phyloP scores from a whole-genome alignment of 2,888 invertebrate genomes.

The Stomorhina lunata region DNA sequence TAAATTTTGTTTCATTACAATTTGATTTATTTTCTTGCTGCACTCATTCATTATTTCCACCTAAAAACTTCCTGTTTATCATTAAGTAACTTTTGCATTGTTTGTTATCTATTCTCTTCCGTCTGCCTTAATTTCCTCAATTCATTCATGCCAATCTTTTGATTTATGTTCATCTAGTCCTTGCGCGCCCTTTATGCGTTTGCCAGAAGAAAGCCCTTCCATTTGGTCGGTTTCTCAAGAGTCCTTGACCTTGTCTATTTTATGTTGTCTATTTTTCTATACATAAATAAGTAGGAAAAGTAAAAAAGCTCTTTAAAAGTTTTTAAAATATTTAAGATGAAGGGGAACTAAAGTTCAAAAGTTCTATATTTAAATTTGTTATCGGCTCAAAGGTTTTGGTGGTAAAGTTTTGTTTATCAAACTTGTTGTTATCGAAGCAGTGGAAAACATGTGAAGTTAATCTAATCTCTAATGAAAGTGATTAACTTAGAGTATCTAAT shows the following conservation, averaged over 20 bases:
- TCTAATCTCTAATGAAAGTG: background rate
- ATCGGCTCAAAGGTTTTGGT: background rate
- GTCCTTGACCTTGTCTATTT: constrained; percentile 66
- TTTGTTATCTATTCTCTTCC: background rate
- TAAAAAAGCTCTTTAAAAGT: constrained; percentile 2
- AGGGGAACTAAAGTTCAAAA: constrained; percentile 20
- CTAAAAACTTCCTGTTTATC: constrained; percentile 41
- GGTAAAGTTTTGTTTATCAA: background rate
- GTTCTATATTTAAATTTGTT: background rate
- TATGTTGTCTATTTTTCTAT: constrained; percentile 35
- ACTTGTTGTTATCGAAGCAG: constrained; percentile 11
- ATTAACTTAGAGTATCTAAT: constrained; percentile 15
- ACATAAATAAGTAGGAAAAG: background rate
- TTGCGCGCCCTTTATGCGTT: constrained; percentile 44
- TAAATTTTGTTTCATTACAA: background rate
- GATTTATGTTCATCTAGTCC: constrained; percentile 33
- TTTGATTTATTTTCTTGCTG: constrained; percentile 32
- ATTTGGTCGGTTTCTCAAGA: constrained; percentile 3
- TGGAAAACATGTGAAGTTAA: background rate
- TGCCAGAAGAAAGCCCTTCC: background rate
- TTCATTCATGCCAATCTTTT: background rate
- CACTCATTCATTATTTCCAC: constrained; percentile 3
- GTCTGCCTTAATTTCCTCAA: background rate
- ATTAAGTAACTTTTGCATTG: constrained; percentile 19
- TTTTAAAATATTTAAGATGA: constrained; percentile 15